Evolutionary conservation across 2,888 invertebrate genomes (phyloP).

Genomic region (Linnaemya vulpina): DNA sequence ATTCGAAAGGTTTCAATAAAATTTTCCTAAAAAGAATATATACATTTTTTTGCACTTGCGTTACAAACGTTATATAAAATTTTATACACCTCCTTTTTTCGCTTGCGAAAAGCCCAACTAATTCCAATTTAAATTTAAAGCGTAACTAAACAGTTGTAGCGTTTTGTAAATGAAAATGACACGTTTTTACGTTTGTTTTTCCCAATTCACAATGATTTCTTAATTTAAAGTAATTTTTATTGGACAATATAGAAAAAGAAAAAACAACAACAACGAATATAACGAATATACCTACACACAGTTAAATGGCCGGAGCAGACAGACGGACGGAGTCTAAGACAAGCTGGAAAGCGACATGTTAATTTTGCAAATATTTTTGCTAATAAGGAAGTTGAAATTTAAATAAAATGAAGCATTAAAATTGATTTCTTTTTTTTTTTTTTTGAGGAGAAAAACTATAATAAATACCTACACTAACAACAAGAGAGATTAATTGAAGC

Average conservation of each 20-base stretch:
- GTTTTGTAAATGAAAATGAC: conserved; percentile 61
- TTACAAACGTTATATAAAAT: not conserved
- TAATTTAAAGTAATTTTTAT: conserved; percentile 64
- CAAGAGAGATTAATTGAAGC: conserved; percentile 7
- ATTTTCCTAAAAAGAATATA: not conserved
- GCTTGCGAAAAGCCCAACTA: not conserved
- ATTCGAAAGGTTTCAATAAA: no score
- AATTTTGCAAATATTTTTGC: conserved; percentile 47
- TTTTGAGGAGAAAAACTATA: not conserved
- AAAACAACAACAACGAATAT: not conserved
- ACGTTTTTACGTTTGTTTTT: conserved; percentile 61
- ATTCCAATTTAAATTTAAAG: conserved; percentile 41
- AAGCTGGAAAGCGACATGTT: conserved; percentile 34
- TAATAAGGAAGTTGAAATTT: conserved; percentile 58
- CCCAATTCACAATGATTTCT: conserved; percentile 61
- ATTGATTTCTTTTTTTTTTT: not conserved
- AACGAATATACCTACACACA: not conserved
- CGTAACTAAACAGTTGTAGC: conserved; percentile 63
- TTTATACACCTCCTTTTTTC: not conserved
- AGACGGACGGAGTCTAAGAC: not conserved
- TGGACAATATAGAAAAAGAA: conserved; percentile 23
- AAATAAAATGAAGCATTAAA: conserved; percentile 24
- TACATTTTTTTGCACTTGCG: not conserved
- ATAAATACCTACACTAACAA: not conserved
- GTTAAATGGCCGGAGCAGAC: not conserved